Evolutionary conservation across 2,797 vertebrate species (phyloP).

Genomic region (Squalus acanthias): DNA sequence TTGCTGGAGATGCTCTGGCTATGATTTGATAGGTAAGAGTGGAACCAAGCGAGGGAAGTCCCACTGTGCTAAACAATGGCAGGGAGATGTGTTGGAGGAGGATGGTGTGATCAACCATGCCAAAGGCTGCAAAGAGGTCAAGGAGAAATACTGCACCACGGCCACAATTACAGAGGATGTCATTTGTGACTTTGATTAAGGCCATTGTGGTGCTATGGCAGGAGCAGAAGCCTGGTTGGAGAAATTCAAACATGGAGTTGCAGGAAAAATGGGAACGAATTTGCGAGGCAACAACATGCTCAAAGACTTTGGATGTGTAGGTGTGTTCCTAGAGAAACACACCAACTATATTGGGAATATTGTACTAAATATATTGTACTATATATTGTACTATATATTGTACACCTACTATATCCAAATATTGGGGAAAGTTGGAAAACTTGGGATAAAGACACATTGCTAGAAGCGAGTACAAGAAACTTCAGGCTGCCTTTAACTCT

Average conservation of each 20-base stretch:
- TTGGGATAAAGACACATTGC: neutral
- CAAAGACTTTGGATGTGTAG: neutral
- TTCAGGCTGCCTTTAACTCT: neutral
- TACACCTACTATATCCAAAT: too few species aligned
- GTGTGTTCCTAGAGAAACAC: neutral
- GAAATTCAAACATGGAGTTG: neutral
- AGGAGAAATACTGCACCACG: neutral
- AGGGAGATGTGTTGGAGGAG: neutral
- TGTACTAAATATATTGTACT: too few species aligned
- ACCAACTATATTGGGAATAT: too few species aligned
- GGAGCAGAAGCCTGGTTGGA: neutral
- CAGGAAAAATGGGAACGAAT: neutral
- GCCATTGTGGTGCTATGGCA: neutral
- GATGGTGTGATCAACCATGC: neutral
- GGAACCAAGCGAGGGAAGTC: neutral
- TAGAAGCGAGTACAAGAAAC: neutral
- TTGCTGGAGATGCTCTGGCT: neutral
- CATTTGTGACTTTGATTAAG: neutral
- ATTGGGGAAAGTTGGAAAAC: neutral
- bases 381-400: too few species aligned
- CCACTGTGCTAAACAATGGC: neutral
- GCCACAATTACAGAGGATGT: neutral
- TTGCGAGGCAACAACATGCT: neutral
- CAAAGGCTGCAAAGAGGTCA: neutral
- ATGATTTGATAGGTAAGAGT: neutral